These are phyloP conservation scores for Tenthredo distinguenda DNA, from an alignment of 2,888 invertebrate species.

Conservation along the genomic window DNA sequence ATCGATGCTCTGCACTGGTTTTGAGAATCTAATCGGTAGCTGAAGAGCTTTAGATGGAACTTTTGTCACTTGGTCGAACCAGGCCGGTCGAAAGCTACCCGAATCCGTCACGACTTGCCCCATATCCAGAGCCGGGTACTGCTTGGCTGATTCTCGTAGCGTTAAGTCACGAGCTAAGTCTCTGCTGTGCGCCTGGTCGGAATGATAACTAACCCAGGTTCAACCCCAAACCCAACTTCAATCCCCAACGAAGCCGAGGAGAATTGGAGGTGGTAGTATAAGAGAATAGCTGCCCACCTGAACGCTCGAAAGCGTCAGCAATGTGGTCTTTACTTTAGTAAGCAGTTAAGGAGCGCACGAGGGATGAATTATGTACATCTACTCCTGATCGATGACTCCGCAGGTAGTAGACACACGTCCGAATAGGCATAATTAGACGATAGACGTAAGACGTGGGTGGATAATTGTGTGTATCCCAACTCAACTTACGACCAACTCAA, in stretches of 20 bases:
- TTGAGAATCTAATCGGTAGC: conserved; percentile 31
- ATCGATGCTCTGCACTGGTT: background rate
- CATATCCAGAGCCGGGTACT: conserved; percentile 42
- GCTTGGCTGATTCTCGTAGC: conserved; percentile 49
- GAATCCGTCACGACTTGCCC: conserved; percentile 48
- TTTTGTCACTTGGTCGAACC: conserved; percentile 35
- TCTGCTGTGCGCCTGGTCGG: conserved; percentile 60
- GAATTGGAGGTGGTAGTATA: background rate
- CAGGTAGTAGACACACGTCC: background rate
- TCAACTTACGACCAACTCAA: background rate
- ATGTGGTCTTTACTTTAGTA: conserved; percentile 42
- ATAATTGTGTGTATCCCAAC: conserved; percentile 23
- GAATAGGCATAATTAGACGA: conserved; percentile 10
- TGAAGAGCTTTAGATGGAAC: conserved; percentile 27
- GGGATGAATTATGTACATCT: conserved; percentile 38
- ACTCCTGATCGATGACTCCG: conserved; percentile 22
- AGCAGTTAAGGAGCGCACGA: conserved; percentile 37
- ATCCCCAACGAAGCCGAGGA: conserved; percentile 32
- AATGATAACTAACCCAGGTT: conserved; percentile 63
- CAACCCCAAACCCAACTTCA: conserved; percentile 34
- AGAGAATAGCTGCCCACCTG: conserved; percentile 32
- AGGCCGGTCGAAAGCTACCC: conserved; percentile 33
- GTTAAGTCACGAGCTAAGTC: conserved; percentile 61
- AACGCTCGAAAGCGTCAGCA: conserved; percentile 19
- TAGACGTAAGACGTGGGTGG: background rate